Percentiles rank a stretch among this genome's conserved stretches.
Evolutionary conservation across 2,113 vertebrate genomes (phyloP).

Genomic region (Zosterops hypoxanthus): DNA sequence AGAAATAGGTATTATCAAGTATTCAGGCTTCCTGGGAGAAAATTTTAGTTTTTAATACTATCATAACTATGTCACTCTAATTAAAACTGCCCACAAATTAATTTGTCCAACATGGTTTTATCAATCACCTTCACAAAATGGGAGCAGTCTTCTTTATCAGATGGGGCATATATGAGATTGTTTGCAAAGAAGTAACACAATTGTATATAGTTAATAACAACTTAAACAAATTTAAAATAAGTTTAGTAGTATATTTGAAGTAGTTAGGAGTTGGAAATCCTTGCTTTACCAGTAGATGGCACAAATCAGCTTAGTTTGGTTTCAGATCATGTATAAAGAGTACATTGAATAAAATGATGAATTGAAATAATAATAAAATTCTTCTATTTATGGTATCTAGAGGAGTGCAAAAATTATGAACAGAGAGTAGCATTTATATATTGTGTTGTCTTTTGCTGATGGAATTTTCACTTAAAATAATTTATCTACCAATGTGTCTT

Average conservation of each 20-base stretch:
- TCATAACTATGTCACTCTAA: neutral
- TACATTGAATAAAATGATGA: neutral
- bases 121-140: neutral
- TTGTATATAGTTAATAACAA: neutral
- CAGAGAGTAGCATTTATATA: neutral
- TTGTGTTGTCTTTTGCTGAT: neutral
- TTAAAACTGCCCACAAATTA: neutral
- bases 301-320: conserved; percentile 36
- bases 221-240: neutral
- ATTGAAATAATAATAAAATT: neutral
- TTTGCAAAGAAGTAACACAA: neutral
- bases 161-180: neutral
- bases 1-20: neutral
- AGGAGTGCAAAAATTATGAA: neutral
- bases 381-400: neutral
- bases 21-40: neutral
- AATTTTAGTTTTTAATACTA: neutral
- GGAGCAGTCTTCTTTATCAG: neutral
- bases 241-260: neutral
- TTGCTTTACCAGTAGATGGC: conserved; percentile 60
- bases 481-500: neutral
- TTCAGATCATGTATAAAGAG: neutral
- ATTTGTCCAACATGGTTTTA: neutral
- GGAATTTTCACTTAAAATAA: neutral
- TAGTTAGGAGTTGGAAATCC: neutral